Evolutionary conservation across 2,113 vertebrate species (phyloP).

Genomic region (Sceloporus tristichus): DNA sequence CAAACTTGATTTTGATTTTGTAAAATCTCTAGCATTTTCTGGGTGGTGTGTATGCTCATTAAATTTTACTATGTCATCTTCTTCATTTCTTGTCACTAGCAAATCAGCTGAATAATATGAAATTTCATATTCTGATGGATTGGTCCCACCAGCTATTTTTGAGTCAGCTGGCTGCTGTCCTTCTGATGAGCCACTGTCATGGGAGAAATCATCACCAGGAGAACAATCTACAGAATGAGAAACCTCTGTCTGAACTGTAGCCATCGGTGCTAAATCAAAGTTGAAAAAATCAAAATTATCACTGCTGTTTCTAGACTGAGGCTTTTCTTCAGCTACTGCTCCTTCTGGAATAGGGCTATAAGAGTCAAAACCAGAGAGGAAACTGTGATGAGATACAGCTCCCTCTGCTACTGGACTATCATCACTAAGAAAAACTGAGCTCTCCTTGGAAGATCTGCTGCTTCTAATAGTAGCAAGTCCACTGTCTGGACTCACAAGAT

Average conservation of each 20-base stretch:
- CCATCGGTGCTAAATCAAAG: slow-evolving; percentile 83
- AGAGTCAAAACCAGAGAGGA: slow-evolving; percentile 85
- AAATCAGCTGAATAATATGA: slow-evolving; percentile 78
- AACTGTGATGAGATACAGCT: slow-evolving; percentile 81
- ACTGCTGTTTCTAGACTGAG: slow-evolving; percentile 71
- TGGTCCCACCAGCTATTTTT: slow-evolving; percentile 63
- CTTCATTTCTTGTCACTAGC: slow-evolving; percentile 68
- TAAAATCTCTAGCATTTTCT: slow-evolving; percentile 65
- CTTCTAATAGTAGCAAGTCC: slow-evolving; percentile 93
- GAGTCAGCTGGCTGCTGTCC: slow-evolving; percentile 69
- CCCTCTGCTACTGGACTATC: slow-evolving; percentile 90
- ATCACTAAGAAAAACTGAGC: slow-evolving; percentile 95
- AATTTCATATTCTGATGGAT: slow-evolving; percentile 64
- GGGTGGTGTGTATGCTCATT: slow-evolving; percentile 74
- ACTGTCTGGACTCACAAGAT: slow-evolving; percentile 93
- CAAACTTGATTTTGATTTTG: slow-evolving; percentile 70
- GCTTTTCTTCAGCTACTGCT: slow-evolving; percentile 80
- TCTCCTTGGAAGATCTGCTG: slow-evolving; percentile 94
- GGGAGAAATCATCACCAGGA: slow-evolving; percentile 79
- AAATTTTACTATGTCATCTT: slow-evolving; percentile 81
- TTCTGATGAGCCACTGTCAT: slow-evolving; percentile 79
- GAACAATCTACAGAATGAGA: slow-evolving; percentile 80
- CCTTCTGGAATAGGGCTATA: slow-evolving; percentile 84
- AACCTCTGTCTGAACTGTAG: slow-evolving; percentile 75
- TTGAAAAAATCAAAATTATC: slow-evolving; percentile 87